Conservation (phyloP, 2,888 invertebrate species). For the Sarcophaga variegata region DNA sequence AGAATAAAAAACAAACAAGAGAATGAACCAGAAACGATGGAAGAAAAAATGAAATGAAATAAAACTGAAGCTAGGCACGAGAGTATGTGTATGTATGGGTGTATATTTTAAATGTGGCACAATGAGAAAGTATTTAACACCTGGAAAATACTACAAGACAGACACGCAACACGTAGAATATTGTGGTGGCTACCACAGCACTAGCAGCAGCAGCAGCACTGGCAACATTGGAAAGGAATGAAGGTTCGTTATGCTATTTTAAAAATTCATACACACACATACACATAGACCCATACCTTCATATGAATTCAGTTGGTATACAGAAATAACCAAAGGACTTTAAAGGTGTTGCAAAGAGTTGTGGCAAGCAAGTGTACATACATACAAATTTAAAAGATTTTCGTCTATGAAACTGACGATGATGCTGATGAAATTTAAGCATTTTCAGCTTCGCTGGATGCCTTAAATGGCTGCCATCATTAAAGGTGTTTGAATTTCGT, state of each 20-base stretch:
- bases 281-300: background rate
- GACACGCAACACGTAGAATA: conserved; percentile 51
- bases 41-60: background rate
- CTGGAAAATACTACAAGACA: conserved; percentile 57
- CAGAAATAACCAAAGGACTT: conserved; percentile 32
- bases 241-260: background rate
- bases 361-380: background rate
- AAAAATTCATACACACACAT: background rate
- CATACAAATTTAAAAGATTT: conserved; percentile 17
- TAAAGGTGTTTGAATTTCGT: conserved; percentile 69
- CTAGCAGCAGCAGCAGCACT: background rate
- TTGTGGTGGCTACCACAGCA: background rate
- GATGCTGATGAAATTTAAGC: background rate
- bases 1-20: conserved; percentile 19
- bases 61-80: background rate
- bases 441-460: no score
- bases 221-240: conserved; percentile 13
- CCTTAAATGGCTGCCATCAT: conserved; percentile 25
- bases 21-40: conserved; percentile 2
- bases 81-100: background rate
- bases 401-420: background rate
- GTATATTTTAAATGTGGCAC: background rate
- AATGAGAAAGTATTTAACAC: conserved; percentile 68
- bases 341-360: background rate
- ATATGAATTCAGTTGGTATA: background rate